Conservation (phyloP, 1,140 invertebrate species). For the Tachypleus tridentatus region DNA sequence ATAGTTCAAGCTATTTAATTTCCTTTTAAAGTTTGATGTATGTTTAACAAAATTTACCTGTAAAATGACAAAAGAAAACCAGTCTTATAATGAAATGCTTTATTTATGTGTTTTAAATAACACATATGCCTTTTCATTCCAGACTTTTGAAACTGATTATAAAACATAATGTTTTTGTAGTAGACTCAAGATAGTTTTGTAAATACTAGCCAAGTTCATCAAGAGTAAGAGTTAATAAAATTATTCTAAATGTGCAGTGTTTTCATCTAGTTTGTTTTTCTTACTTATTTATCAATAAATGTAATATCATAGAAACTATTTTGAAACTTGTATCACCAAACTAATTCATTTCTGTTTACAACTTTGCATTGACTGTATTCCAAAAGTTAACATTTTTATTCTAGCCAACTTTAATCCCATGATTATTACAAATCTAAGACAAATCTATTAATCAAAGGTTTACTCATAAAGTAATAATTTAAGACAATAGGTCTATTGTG, state of each 20-base stretch:
- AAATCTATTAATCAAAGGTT: background rate
- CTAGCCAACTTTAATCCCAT: background rate
- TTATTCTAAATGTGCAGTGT: background rate
- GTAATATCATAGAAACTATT: slow-evolving; percentile 5
- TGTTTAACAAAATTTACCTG: too few species aligned
- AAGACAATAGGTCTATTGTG: background rate
- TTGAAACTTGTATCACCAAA: background rate
- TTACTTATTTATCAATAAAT: background rate
- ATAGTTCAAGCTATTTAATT: too few species aligned
- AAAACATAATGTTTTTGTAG: too few species aligned
- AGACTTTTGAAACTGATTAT: too few species aligned
- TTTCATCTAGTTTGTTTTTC: background rate
- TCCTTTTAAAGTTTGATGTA: too few species aligned
- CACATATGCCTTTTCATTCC: too few species aligned
- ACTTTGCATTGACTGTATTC: background rate
- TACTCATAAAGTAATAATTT: background rate
- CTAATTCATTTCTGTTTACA: background rate
- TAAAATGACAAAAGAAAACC: too few species aligned
- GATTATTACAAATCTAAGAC: background rate
- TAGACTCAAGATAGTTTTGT: background rate
- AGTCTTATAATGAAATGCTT: too few species aligned
- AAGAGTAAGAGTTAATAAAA: background rate
- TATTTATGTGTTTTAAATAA: too few species aligned
- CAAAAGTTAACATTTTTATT: background rate
- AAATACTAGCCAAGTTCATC: background rate